Evolutionary conservation across 2,113 vertebrate species (phyloP).

Genomic region (Chionodraco myersi): DNA sequence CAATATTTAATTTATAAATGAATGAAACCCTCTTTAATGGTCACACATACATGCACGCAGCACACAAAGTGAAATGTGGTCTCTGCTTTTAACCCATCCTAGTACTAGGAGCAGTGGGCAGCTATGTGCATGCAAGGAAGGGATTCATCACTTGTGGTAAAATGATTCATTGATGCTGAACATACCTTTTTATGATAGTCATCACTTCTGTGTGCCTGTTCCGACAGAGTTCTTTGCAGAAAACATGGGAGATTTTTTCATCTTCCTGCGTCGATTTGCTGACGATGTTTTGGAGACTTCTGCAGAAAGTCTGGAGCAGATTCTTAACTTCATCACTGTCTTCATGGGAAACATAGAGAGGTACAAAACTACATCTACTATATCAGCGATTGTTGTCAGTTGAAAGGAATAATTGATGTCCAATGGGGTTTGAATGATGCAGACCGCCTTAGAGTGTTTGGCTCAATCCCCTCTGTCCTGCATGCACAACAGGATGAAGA

Average conservation of each 20-base stretch:
- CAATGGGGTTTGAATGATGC: neutral
- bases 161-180: conserved; percentile 8
- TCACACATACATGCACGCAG: too few species aligned
- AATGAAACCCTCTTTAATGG: neutral
- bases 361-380: conserved; percentile 68
- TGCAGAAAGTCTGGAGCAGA: conserved; percentile 90
- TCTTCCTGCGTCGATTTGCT: conserved; percentile 95
- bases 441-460: neutral
- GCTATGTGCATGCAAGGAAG: neutral
- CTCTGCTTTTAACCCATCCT: too few species aligned
- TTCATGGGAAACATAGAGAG: conserved; percentile 97
- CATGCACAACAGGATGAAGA: conserved; percentile 90
- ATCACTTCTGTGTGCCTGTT: conserved; percentile 29
- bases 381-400: neutral
- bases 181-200: conserved; percentile 4
- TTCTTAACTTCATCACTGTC: conserved; percentile 94
- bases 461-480: neutral
- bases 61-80: too few species aligned
- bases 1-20: neutral
- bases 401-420: neutral
- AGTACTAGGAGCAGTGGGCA: too few species aligned
- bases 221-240: conserved; percentile 95
- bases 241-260: conserved; percentile 97
- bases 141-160: neutral
- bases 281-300: conserved; percentile 95